Evolutionary conservation across 2,888 invertebrate genomes (phyloP).

Genomic region (Euclidia mi): DNA sequence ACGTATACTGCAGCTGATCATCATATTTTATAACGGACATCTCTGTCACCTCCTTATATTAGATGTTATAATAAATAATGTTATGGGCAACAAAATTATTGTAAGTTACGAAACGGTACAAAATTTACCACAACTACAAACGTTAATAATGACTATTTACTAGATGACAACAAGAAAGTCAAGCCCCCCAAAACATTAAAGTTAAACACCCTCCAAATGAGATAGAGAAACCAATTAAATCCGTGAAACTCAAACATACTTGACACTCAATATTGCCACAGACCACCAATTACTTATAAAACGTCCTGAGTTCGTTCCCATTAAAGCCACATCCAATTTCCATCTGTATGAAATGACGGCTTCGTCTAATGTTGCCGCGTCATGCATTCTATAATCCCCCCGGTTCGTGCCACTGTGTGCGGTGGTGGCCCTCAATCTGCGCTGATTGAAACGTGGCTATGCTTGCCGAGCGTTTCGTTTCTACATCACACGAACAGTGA

Average conservation of each 20-base stretch:
- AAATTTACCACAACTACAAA: too few species aligned
- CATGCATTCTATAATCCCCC: constrained; percentile 82
- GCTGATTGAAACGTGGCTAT: constrained; percentile 83
- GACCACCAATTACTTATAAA: constrained; percentile 67
- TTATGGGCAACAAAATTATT: constrained; percentile 5
- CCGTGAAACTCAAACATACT: constrained; percentile 34
- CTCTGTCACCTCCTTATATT: constrained; percentile 18
- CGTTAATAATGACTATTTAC: constrained; percentile 12
- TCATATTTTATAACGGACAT: constrained; percentile 28
- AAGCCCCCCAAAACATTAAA: constrained; percentile 11
- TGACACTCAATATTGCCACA: constrained; percentile 36
- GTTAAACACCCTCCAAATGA: constrained; percentile 17
- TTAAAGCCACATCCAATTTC: constrained; percentile 80
- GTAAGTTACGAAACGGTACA: background rate
- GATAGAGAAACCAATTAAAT: constrained; percentile 39
- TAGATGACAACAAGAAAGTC: constrained; percentile 5
- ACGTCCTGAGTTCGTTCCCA: constrained; percentile 63
- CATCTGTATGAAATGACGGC: constrained; percentile 78
- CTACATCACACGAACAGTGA: constrained; percentile 43
- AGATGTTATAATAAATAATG: constrained; percentile 14
- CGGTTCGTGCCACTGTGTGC: constrained; percentile 60
- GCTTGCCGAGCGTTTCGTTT: constrained; percentile 75
- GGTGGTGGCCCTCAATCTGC: constrained; percentile 74
- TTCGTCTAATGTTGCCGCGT: constrained; percentile 80
- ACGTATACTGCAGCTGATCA: constrained; percentile 47